Conservation (phyloP, 2,888 invertebrate species). For the Trilocha varians region DNA sequence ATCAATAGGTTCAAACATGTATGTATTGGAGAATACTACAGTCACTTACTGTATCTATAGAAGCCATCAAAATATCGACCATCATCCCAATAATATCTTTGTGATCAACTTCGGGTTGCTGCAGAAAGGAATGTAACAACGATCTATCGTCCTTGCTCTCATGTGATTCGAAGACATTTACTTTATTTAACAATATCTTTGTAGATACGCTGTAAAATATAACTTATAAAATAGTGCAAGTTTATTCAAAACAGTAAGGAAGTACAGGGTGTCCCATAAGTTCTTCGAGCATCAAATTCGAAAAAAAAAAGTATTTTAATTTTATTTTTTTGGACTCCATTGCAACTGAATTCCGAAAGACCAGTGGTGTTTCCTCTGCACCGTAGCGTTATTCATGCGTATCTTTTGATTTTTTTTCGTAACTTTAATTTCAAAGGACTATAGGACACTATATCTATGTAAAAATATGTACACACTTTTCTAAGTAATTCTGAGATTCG, state of each 20-base stretch:
- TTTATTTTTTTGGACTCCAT: too few relatives aligned
- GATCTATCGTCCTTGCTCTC: constrained; percentile 42
- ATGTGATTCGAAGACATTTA: constrained; percentile 57
- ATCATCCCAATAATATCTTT: constrained; percentile 89
- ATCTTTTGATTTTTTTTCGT: too few relatives aligned
- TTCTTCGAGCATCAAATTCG: too few relatives aligned
- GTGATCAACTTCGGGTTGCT: constrained; percentile 78
- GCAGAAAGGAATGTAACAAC: constrained; percentile 79
- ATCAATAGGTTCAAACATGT: too few relatives aligned
- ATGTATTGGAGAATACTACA: background rate
- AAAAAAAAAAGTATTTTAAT: too few relatives aligned
- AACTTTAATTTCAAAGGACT: too few relatives aligned
- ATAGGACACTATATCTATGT: too few relatives aligned
- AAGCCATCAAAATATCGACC: constrained; percentile 88
- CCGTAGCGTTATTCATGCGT: too few relatives aligned
- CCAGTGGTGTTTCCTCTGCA: too few relatives aligned
- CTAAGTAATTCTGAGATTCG: constrained; percentile 80
- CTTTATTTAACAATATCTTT: constrained; percentile 75
- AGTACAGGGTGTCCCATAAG: too few relatives aligned
- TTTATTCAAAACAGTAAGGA: too few relatives aligned
- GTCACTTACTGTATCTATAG: constrained; percentile 84
- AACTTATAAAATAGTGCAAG: background rate
- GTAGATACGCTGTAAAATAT: constrained; percentile 72
- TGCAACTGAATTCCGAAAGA: too few relatives aligned
- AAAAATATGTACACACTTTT: constrained; percentile 49